A percentile compares a stretch with the other conserved stretches of the same genome.
These are phyloP conservation scores for Sinodicranocentrus sp. DNA, from an alignment of 2,888 invertebrate species.

Conservation along the genomic window DNA sequence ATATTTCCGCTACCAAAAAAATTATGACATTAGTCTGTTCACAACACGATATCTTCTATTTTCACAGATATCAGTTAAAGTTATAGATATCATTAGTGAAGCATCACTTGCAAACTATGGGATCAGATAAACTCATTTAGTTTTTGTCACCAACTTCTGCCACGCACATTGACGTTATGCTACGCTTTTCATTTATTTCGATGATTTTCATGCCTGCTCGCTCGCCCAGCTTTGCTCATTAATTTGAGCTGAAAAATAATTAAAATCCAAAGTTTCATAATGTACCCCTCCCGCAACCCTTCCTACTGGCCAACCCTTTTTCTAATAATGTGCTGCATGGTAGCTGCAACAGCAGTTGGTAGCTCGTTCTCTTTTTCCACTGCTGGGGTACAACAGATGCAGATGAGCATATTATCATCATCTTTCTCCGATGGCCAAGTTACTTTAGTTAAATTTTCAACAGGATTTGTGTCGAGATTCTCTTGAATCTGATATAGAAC, in stretches of 20 bases:
- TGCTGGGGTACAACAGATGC: too few species aligned
- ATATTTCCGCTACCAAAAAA: too few species aligned
- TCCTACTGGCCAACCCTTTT: constrained; percentile 1
- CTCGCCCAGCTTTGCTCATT: constrained; percentile 38
- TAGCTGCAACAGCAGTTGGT: too few species aligned
- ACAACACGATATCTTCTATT: too few species aligned
- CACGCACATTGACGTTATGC: too few species aligned
- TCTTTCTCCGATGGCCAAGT: constrained; percentile 28
- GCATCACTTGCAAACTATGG: too few species aligned
- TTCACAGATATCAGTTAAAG: too few species aligned
- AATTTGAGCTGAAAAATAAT: constrained; percentile 56
- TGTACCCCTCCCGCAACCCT: neutral
- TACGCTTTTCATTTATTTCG: constrained; percentile 39
- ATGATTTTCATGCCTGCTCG: constrained; percentile 50
- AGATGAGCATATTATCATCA: too few species aligned
- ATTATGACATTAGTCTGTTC: too few species aligned
- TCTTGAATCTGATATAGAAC: constrained; percentile 29
- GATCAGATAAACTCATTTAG: constrained; percentile 4
- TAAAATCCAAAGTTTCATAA: constrained; percentile 49
- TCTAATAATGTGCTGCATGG: neutral
- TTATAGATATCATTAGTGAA: too few species aligned
- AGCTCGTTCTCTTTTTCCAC: too few species aligned
- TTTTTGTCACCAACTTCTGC: constrained; percentile 3
- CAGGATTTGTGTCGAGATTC: constrained; percentile 42
- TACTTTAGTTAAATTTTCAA: constrained; percentile 50